A percentile compares a stretch with the other conserved stretches of the same genome.
These are phyloP conservation scores for Eucriotettix oculatus DNA, from an alignment of 2,888 invertebrate genomes.

Conservation along the genomic window DNA sequence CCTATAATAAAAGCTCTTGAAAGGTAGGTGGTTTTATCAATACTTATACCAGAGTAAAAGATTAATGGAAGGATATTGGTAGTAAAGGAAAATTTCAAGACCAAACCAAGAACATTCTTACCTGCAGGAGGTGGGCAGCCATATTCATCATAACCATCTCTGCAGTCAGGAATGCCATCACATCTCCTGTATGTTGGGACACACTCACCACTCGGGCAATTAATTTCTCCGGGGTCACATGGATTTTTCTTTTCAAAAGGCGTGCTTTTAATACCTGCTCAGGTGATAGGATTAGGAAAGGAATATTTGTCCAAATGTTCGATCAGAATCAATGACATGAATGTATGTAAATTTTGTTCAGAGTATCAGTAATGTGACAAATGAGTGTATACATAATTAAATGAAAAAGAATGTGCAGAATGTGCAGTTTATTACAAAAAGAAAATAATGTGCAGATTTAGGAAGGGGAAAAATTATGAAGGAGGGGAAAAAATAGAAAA, in stretches of 20 bases:
- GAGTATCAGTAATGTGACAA: too few species aligned
- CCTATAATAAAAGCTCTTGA: too few species aligned
- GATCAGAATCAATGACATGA: not conserved
- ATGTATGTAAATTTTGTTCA: too few species aligned
- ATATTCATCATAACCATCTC: conserved; percentile 36
- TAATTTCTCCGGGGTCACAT: conserved; percentile 14
- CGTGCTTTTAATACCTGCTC: not conserved
- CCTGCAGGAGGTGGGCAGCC: conserved; percentile 25
- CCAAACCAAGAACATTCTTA: not conserved
- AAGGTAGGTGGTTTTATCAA: too few species aligned
- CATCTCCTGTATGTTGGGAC: conserved; percentile 37
- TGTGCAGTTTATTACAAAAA: too few species aligned
- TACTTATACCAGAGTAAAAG: too few species aligned
- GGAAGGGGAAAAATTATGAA: too few species aligned
- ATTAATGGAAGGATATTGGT: not conserved
- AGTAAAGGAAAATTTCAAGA: not conserved
- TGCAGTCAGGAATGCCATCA: conserved; percentile 40
- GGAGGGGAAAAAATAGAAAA: too few species aligned
- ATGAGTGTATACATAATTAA: too few species aligned
- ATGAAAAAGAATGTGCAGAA: too few species aligned
- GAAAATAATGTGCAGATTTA: too few species aligned
- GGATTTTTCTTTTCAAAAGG: not conserved
- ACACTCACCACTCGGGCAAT: conserved; percentile 41
- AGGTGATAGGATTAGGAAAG: not conserved
- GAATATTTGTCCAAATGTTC: not conserved